Percentiles rank a stretch among this genome's conserved stretches.
These are phyloP conservation scores for Pseudomyrmex pallidus DNA, from an alignment of 1,140 invertebrate species.

Conservation along the genomic window DNA sequence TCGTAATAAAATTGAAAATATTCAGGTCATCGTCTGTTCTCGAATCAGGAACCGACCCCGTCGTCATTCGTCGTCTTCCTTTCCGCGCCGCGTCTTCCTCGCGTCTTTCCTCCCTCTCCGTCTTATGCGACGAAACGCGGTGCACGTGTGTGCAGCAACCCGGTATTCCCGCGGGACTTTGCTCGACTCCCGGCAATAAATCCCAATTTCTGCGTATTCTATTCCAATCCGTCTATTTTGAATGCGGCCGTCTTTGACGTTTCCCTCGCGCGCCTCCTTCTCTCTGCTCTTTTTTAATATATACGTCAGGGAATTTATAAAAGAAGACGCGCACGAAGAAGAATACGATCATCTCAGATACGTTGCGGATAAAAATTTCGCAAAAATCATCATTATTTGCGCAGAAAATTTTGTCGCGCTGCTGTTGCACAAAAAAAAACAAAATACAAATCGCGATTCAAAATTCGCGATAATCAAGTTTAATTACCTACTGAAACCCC, in stretches of 20 bases:
- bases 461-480: not conserved
- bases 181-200: slow-evolving; percentile 49
- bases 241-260: slow-evolving; percentile 25
- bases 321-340: not conserved
- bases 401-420: too few species aligned
- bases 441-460: not conserved
- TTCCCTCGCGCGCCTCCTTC: not conserved
- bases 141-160: not conserved
- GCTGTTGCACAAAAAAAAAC: not conserved
- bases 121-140: too few species aligned
- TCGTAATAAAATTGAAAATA: slow-evolving; percentile 50
- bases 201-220: slow-evolving; percentile 59
- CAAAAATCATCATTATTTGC: too few species aligned
- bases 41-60: not conserved
- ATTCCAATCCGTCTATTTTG: slow-evolving; percentile 44
- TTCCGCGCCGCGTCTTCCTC: slow-evolving; percentile 8
- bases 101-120: slow-evolving; percentile 9
- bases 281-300: not conserved
- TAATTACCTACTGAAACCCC: not conserved
- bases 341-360: not conserved
- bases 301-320: not conserved
- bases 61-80: not conserved
- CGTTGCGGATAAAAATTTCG: not conserved
- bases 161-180: slow-evolving; percentile 30
- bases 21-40: slow-evolving; percentile 7